These are phyloP conservation scores for Cheirogaleus major DNA, from an alignment of 2,797 vertebrate genomes.

Conservation along the genomic window DNA sequence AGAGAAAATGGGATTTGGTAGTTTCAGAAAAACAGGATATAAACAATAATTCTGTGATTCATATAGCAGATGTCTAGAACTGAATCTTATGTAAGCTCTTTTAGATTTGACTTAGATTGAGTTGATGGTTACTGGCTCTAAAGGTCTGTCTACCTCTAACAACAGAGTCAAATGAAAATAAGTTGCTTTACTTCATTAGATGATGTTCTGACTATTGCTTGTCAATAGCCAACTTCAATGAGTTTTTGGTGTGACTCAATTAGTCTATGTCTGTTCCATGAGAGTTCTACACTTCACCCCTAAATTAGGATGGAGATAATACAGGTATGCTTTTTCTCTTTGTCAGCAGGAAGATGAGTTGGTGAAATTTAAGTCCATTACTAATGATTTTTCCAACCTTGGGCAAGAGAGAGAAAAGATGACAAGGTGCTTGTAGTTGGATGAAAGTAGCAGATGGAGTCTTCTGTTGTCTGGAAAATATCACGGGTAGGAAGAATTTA, in stretches of 20 bases:
- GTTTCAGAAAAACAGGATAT: background rate
- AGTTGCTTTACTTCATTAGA: background rate
- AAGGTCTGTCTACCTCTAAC: background rate
- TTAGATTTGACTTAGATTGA: background rate
- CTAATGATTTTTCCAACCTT: background rate
- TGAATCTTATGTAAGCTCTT: background rate
- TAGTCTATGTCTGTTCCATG: background rate
- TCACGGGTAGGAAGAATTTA: background rate
- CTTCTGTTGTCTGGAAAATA: background rate
- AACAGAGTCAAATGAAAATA: background rate
- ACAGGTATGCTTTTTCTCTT: background rate
- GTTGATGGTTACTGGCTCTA: background rate
- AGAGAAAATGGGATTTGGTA: background rate
- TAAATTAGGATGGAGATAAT: background rate
- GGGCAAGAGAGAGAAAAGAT: background rate
- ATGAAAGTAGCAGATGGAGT: background rate
- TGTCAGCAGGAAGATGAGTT: background rate
- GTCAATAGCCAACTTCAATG: background rate
- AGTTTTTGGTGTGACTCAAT: background rate
- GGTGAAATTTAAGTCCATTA: background rate
- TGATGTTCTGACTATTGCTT: background rate
- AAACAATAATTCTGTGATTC: background rate
- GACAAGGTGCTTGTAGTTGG: background rate
- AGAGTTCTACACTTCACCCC: background rate
- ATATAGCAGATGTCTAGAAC: background rate